Percentiles rank a stretch among this genome's conserved stretches.
Conservation (phyloP, 2,888 invertebrate genomes). For the Cosmorhoe ocellata region DNA sequence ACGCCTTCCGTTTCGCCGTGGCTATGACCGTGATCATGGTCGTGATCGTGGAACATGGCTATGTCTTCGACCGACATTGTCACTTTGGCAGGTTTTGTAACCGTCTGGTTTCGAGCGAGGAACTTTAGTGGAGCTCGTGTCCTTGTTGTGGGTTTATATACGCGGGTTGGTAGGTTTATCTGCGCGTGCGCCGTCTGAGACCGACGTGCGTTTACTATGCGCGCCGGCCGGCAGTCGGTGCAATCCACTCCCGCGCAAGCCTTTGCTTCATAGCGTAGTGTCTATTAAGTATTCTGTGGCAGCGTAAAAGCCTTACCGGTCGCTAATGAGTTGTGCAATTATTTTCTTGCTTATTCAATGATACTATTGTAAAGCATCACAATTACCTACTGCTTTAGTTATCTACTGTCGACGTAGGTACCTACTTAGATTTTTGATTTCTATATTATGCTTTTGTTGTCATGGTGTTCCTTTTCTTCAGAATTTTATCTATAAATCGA, state of each 20-base stretch:
- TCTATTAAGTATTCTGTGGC: constrained; percentile 23
- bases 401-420: no score
- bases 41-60: constrained; percentile 30
- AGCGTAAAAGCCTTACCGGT: constrained; percentile 47
- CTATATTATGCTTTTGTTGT: no score
- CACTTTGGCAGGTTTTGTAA: constrained; percentile 17
- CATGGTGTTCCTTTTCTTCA: no score
- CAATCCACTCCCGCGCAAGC: constrained; percentile 66
- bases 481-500: not conserved
- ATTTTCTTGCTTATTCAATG: constrained; percentile 19
- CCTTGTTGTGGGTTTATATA: constrained; percentile 59
- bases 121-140: constrained; percentile 43
- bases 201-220: constrained; percentile 65
- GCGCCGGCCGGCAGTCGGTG: constrained; percentile 45
- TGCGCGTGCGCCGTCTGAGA: constrained; percentile 70
- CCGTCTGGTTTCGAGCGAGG: constrained; percentile 20
- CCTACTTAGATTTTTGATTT: no score
- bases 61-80: constrained; percentile 44
- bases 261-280: constrained; percentile 37
- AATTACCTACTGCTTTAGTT: constrained; percentile 5
- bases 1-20: constrained; percentile 69
- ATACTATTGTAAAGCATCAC: no score
- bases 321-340: constrained; percentile 37
- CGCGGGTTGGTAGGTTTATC: constrained; percentile 47
- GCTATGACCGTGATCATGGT: constrained; percentile 44